These are phyloP conservation scores for Rhinichthys osculus DNA, from an alignment of 2,797 vertebrate species.

Conservation along the genomic window DNA sequence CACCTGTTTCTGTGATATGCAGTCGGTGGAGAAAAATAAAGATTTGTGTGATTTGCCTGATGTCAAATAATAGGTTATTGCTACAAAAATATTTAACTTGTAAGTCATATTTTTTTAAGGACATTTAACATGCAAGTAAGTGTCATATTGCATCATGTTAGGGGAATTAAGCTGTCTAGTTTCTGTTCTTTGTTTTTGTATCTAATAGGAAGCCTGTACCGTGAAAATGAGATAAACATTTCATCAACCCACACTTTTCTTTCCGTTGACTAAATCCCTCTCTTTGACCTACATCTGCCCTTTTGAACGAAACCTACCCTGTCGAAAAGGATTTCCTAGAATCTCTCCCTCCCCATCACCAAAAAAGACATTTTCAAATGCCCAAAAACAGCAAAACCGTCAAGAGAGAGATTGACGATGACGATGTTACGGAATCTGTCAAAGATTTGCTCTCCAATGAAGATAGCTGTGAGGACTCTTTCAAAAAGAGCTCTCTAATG, in stretches of 20 bases:
- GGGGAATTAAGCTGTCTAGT: not conserved
- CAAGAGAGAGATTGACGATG: conserved; percentile 95
- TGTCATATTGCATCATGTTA: conserved; percentile 9
- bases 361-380: conserved; percentile 79
- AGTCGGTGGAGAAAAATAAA: not conserved
- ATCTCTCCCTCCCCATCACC: conserved; percentile 43
- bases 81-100: not conserved
- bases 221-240: conserved; percentile 57
- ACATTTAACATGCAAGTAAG: not conserved
- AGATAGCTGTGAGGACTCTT: conserved; percentile 90
- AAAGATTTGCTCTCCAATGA: conserved; percentile 97
- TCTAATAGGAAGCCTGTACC: conserved; percentile 8
- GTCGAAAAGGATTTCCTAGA: conserved; percentile 32
- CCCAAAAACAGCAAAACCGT: conserved; percentile 97
- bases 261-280: conserved; percentile 1
- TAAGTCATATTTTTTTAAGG: not conserved
- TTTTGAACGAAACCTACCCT: not conserved
- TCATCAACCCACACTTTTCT: conserved; percentile 1
- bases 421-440: conserved; percentile 95
- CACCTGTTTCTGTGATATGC: not conserved
- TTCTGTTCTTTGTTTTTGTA: conserved; percentile 17
- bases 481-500: conserved; percentile 92
- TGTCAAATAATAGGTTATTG: not conserved
- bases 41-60: not conserved
- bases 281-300: conserved; percentile 22